Evolutionary conservation across 2,113 vertebrate genomes (phyloP), one percentile per base, ranked within the genome.

Genomic region (Tyto alba): DNA sequence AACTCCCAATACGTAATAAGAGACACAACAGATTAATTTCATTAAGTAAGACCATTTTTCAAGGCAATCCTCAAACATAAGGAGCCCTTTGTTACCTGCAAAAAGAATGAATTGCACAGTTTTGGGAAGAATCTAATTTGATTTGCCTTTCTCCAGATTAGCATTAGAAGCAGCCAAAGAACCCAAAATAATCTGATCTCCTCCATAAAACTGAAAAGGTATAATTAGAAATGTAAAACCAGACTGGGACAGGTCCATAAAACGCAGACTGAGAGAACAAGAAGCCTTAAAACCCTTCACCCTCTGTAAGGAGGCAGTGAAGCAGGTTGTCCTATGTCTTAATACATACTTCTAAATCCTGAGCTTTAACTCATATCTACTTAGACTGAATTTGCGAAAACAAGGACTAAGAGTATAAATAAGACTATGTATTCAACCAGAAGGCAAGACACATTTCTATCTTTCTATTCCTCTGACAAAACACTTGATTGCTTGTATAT

Each of bases 1-100:
- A 60, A 60, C 47, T 64, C 79, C 71, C 36, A 88, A 43, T 52
- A 75, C 0, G 69, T 79, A 97, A 87, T 80, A 87, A 82, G 81
- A 95, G 74, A 68, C 93, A 64, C 5, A 34, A 64, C 53, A 89
- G 95, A 92, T 90, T 85, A 67, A 82, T 92, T 97, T 85, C 92
- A 94, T 85, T 59, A 95, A 93, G 67, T 34, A 63, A 76, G 85
- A 62, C 60, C 75, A 81, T 72, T 95, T 94, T 95, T 95, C 92
- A 95, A 73, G 68, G 92, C 36, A 90, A 85, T 36, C 56, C 74
- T 82, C 53, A 75, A 94, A 82, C 60, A 96, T 27, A 93, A 92
- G 43, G 34, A 75, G 78, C 47, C 40, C 81, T 96, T 95, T 96
- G 91, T 95, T 91, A 78, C 34, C 34, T 66, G 48, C 57, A 79